Base-by-base conservation (phyloP, 2,113 vertebrate species). In the Orthonyx spaldingii region DNA sequence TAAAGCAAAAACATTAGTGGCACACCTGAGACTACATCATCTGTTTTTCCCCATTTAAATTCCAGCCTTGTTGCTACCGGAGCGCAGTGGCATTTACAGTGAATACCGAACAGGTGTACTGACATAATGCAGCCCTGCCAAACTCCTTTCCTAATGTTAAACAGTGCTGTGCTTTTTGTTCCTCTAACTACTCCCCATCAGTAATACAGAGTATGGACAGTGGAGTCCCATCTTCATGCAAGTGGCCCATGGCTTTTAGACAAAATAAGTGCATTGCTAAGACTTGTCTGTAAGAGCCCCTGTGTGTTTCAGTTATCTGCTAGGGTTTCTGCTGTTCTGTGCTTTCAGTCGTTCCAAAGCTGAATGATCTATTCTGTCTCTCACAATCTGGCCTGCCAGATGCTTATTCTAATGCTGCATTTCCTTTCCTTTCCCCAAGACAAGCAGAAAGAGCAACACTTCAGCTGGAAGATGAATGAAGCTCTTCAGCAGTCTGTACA, bases 21-120 rank as follows among this genome's bases (percentile, higher is more conserved):
- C 78, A 91, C 93, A 96, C 85, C 90, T 92, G 91, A 95, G 93
- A 94, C 83, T 44, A 87, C 47, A 64, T 94, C 66, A 95, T 81
- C 75, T 88, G 82, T 32, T 93, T 91, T 91, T 76, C 61, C 39
- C 75, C 68, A 92, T 93, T 95, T 91, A 96, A 85, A 96, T 92
- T 92, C 94, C 88, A 96, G 42, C 77, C 89, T 61, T 70, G 71
- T 14, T 94, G 69, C 91, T 93, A 57, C 71, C 65, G 37, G 89
- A 94, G 76, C 11, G 1, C 92, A 75, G 71, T 68, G 65, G 89
- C 85, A 87, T 93, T 95, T 89, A 56, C 78, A 85, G 87, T 84
- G 88, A 95, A 93, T 93, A 89, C 91, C 5, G 33, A 96, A 53
- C 91, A 97, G 90, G 90, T 85, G 94, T 70, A 82, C 46, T n/a